Evolutionary conservation across 2,888 invertebrate genomes (phyloP), one percentile per base, ranked within the genome.

Genomic region (Ypsolopha scabrella): DNA sequence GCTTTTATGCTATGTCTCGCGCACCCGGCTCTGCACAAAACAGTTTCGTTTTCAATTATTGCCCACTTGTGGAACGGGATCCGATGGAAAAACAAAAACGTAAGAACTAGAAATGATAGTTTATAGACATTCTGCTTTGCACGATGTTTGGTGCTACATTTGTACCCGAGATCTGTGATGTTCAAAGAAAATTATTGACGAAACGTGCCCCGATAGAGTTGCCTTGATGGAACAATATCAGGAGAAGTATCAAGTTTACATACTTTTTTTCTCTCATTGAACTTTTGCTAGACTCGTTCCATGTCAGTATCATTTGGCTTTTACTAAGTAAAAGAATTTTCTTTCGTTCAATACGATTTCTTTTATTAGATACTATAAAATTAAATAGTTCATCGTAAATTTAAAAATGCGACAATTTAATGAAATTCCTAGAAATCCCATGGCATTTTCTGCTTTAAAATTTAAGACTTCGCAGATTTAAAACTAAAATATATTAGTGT

Each of bases 1-100:
- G 77, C 82, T 76, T 83, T 83, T 81, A 83, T 80, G 76, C 79
- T 75, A 77, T 82, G 78, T 81, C 82, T 79, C 80, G 75, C 79
- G 75, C 73, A 71, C 75, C 70, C 77, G 70, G 74, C 74, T 70
- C 71, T 74, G 76, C 75, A 72, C 78, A 75, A 77, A 76, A 77
- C 79, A 76, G 80, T 85, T 83, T 85, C 83, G 75, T 82, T 82
- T 85, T 85, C 86, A 86, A 86, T 85, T 86, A 86, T 86, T 82
- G 80, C 86, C 86, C 85, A 86, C 86, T 86, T 86, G 86, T 86
- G 78, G 86, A 85, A 82, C 79, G 72, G 68, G 77, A 75, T 76
- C 72, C 77, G 68, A 78, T 70, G 76, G 77, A 75, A 75, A 81
- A 85, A 81, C 80, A 83, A 83, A 81, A 70, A 68, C 60, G 62